phyloP scores from a whole-genome alignment of 2,888 invertebrate genomes.

The Lacanobia wlatinum region DNA sequence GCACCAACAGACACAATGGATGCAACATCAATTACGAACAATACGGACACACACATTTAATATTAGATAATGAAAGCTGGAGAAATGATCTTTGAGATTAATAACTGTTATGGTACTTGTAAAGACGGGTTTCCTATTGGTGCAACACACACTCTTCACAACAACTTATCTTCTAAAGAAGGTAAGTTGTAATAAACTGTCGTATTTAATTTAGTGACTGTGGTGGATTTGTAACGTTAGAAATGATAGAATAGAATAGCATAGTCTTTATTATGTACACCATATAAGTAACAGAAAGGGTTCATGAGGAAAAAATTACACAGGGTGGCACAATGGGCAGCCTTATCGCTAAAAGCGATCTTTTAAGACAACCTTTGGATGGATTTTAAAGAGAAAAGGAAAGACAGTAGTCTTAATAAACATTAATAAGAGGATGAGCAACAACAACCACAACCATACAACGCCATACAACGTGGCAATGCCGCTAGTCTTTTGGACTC shows the following conservation, averaged over 20 bases:
- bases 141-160: background rate
- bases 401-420: too few relatives aligned
- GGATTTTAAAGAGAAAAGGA: too few relatives aligned
- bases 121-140: background rate
- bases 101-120: conserved; percentile 36
- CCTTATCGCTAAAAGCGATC: too few relatives aligned
- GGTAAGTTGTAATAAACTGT: background rate
- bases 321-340: too few relatives aligned
- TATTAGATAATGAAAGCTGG: conserved; percentile 51
- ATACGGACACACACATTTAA: conserved; percentile 51
- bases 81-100: conserved; percentile 50
- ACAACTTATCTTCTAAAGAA: background rate
- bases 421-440: too few relatives aligned
- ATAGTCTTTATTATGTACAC: too few relatives aligned
- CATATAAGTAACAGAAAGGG: too few relatives aligned
- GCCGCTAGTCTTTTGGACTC: too few relatives aligned
- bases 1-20: conserved; percentile 58
- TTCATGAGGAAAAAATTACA: too few relatives aligned
- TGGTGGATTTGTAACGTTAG: background rate
- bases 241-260: background rate
- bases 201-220: background rate
- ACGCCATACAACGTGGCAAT: too few relatives aligned
- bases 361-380: too few relatives aligned
- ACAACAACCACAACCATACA: too few relatives aligned
- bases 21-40: conserved; percentile 59